phyloP scores from a whole-genome alignment of 2,888 invertebrate species.

The Neoascia interrupta region DNA sequence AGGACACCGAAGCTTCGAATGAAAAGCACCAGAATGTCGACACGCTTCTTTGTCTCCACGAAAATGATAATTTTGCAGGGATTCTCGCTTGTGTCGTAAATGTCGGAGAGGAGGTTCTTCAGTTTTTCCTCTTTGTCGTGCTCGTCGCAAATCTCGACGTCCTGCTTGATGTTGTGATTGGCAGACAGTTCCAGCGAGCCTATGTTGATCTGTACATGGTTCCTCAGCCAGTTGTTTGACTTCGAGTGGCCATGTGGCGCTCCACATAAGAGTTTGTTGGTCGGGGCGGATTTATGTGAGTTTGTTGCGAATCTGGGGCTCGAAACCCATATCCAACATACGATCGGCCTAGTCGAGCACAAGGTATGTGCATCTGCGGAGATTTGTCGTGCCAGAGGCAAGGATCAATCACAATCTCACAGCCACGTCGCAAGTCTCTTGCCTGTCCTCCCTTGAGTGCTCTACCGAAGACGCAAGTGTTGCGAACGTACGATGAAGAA shows the following conservation, averaged over 20 bases:
- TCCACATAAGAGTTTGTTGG: slow-evolving; percentile 99
- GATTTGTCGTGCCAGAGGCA: slow-evolving; percentile 87
- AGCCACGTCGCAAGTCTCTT: slow-evolving; percentile 88
- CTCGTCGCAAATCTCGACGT: slow-evolving; percentile 89
- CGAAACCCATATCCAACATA: slow-evolving; percentile 99
- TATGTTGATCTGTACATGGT: slow-evolving; percentile 94
- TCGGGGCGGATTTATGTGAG: slow-evolving; percentile 96
- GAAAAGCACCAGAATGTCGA: slow-evolving; percentile 90
- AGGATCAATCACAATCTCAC: slow-evolving; percentile 94
- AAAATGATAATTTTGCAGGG: slow-evolving; percentile 95
- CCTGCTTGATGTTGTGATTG: slow-evolving; percentile 94
- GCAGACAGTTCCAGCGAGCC: slow-evolving; percentile 91
- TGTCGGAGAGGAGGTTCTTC: slow-evolving; percentile 83
- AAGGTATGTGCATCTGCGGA: slow-evolving; percentile 91
- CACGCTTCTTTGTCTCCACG: slow-evolving; percentile 97
- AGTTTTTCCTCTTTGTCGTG: slow-evolving; percentile 86
- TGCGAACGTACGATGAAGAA: slow-evolving; percentile 87
- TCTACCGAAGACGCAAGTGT: slow-evolving; percentile 94
- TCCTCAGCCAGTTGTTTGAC: slow-evolving; percentile 95
- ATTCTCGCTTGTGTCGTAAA: slow-evolving; percentile 88
- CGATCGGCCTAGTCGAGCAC: slow-evolving; percentile 96
- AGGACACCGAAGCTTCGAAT: slow-evolving; percentile 92
- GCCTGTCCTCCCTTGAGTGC: slow-evolving; percentile 91
- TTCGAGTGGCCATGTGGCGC: slow-evolving; percentile 99
- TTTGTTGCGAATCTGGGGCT: slow-evolving; percentile 97